Conservation (phyloP, 2,797 vertebrate genomes). For the Peromyscus attwateri region DNA sequence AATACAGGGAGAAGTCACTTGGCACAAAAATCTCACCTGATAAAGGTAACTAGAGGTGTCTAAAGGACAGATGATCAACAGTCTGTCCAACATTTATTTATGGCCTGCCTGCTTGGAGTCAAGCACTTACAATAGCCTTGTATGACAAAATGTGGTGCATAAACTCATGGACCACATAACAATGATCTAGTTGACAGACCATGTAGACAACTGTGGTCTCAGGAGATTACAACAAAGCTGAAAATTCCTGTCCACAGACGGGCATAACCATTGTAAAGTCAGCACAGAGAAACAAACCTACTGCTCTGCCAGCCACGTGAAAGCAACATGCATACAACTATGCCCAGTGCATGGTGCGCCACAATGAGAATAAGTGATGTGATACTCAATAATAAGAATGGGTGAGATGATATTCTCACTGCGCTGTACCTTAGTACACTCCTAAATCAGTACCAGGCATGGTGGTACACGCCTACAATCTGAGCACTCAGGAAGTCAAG, state of each 20-base stretch:
- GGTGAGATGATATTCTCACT: not conserved
- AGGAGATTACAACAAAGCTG: not conserved
- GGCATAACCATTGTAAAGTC: not conserved
- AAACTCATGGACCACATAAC: not conserved
- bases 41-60: not conserved
- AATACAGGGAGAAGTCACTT: not conserved
- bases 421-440: not conserved
- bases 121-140: not conserved
- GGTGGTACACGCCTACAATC: not conserved
- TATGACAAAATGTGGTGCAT: not conserved
- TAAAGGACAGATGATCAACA: not conserved
- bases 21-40: not conserved
- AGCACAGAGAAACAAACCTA: not conserved
- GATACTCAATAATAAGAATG: not conserved
- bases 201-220: not conserved
- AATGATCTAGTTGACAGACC: not conserved
- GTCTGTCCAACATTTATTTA: not conserved
- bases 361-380: too few species aligned
- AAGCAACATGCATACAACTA: not conserved
- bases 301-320: not conserved
- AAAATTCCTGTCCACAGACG: not conserved
- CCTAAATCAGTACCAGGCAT: not conserved
- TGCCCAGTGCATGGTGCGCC: not conserved
- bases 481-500: not conserved
- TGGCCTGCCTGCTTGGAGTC: not conserved